phyloP scores from a whole-genome alignment of 1,140 invertebrate genomes.

The Nilaparvata lugens region DNA sequence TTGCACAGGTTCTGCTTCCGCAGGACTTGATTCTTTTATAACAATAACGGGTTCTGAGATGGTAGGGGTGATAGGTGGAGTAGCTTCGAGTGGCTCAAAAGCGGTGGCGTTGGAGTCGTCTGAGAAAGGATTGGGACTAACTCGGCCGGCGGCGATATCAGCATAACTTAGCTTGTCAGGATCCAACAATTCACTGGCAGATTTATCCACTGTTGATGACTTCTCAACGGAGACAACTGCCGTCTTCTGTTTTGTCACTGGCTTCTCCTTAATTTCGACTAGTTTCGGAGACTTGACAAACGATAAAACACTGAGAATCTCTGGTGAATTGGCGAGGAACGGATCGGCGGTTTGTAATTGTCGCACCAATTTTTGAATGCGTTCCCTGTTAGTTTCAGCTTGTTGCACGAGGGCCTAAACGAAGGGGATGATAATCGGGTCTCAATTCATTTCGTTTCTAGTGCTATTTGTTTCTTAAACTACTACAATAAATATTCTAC shows the following conservation, averaged over 20 bases:
- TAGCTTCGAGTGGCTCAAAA: no score
- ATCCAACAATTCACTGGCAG: constrained; percentile 10
- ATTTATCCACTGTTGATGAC: not conserved
- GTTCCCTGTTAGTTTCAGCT: constrained; percentile 16
- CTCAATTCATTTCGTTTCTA: constrained; percentile 18
- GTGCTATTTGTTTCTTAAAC: not conserved
- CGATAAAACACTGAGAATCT: not conserved
- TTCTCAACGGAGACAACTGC: not conserved
- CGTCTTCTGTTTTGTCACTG: not conserved
- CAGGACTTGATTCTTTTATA: no score
- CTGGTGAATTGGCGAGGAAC: constrained; percentile 37
- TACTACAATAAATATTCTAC: constrained; percentile 14
- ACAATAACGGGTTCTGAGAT: no score
- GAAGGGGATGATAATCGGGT: constrained; percentile 10
- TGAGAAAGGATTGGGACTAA: constrained; percentile 33
- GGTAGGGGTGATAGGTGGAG: no score
- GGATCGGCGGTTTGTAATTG: constrained; percentile 64
- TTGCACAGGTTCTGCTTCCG: not conserved
- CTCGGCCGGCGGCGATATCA: constrained; percentile 42
- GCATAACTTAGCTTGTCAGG: constrained; percentile 38
- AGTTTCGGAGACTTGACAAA: constrained; percentile 1
- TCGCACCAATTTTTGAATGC: constrained; percentile 19
- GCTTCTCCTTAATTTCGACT: no score
- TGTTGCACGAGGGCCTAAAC: constrained; percentile 22
- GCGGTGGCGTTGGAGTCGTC: not conserved